Conservation (phyloP, 1,140 invertebrate species). For the Batillaria attramentaria region DNA sequence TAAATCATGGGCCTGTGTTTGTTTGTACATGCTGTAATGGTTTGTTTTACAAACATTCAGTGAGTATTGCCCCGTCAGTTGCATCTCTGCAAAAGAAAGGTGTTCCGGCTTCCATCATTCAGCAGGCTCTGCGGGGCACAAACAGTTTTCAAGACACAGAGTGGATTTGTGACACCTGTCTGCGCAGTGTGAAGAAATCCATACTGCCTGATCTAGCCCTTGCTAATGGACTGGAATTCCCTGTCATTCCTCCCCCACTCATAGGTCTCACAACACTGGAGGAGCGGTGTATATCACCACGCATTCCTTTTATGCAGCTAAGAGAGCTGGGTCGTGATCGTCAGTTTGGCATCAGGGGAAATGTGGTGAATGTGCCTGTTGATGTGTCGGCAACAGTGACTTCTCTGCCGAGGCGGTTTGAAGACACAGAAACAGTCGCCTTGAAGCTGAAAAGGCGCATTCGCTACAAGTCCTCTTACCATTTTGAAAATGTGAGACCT, state of each 20-base stretch:
- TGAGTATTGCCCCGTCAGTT: background rate
- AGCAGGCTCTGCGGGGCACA: background rate
- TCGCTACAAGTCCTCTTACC: constrained; percentile 7
- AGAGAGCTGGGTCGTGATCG: background rate
- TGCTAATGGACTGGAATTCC: background rate
- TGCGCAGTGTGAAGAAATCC: background rate
- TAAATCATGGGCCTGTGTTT: background rate
- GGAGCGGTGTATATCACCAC: background rate
- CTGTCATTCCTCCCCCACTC: background rate
- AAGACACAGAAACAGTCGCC: background rate
- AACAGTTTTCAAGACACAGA: background rate
- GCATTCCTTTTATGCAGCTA: background rate
- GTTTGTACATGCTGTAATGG: background rate
- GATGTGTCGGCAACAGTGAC: background rate
- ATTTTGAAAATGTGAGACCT: constrained; percentile 1
- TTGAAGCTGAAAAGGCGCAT: background rate
- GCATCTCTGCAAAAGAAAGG: background rate
- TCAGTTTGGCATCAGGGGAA: background rate
- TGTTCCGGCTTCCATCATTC: background rate
- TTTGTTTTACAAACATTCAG: background rate
- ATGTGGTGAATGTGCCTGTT: constrained; percentile 3
- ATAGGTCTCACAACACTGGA: no score
- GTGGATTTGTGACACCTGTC: background rate
- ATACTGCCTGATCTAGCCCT: background rate
- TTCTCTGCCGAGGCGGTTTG: background rate